A percentile compares a stretch with the other conserved stretches of the same genome.
Conservation (phyloP, 2,113 vertebrate genomes). For the Urocitellus parryii region DNA sequence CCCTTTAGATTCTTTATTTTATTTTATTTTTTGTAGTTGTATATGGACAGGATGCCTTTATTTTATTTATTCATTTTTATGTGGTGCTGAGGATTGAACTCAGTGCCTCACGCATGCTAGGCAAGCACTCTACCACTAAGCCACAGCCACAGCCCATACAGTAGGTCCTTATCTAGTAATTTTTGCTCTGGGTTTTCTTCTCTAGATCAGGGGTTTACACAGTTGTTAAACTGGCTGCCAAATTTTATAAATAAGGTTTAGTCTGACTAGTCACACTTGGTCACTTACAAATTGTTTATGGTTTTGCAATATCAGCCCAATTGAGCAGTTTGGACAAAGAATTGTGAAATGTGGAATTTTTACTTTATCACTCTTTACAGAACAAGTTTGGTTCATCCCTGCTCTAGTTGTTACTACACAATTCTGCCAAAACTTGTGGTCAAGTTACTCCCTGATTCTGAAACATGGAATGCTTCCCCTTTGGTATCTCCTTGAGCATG, state of each 20-base stretch:
- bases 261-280: background rate
- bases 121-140: too few species aligned
- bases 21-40: too few species aligned
- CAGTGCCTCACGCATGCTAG: too few species aligned
- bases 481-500: background rate
- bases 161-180: background rate
- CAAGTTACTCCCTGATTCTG: background rate
- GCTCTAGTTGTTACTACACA: background rate
- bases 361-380: background rate
- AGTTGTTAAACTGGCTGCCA: background rate
- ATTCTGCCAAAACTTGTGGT: background rate
- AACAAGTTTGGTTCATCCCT: background rate
- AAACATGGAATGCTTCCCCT: background rate
- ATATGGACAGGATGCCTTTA: too few species aligned
- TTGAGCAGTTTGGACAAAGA: background rate
- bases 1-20: too few species aligned
- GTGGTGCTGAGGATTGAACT: too few species aligned
- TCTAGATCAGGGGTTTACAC: background rate
- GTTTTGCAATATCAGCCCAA: background rate
- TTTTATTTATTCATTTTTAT: too few species aligned
- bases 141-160: too few species aligned
- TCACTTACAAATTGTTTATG: background rate
- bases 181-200: background rate
- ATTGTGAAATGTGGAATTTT: background rate
- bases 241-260: background rate